These are phyloP conservation scores for Dendrolimus punctatus DNA, from an alignment of 1,140 invertebrate genomes.

Conservation along the genomic window DNA sequence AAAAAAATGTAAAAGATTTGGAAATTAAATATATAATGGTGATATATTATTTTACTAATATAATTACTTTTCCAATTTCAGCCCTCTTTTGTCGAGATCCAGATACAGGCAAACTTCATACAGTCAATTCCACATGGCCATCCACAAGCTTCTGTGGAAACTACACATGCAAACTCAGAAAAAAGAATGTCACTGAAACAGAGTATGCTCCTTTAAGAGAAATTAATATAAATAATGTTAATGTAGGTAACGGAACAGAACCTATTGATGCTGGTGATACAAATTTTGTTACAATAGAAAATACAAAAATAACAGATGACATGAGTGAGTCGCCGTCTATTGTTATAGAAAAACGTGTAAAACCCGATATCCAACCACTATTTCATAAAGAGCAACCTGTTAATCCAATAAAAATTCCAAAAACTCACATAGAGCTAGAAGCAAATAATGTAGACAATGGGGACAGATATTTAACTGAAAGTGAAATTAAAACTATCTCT, in stretches of 20 bases:
- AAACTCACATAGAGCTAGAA: constrained; percentile 7
- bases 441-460: constrained; percentile 11
- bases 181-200: constrained; percentile 31
- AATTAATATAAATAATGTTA: constrained; percentile 28
- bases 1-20: no score
- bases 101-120: constrained; percentile 48
- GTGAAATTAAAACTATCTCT: constrained; percentile 48
- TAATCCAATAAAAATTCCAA: not conserved
- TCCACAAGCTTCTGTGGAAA: constrained; percentile 60
- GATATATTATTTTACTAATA: no score
- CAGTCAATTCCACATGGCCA: constrained; percentile 56
- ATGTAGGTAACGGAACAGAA: not conserved
- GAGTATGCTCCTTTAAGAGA: constrained; percentile 29
- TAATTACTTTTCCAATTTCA: constrained; percentile 27
- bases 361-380: constrained; percentile 14
- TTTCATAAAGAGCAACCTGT: constrained; percentile 11
- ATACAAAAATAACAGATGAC: not conserved
- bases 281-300: constrained; percentile 2
- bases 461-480: constrained; percentile 49
- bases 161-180: constrained; percentile 56
- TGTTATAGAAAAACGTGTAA: constrained; percentile 8
- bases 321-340: constrained; percentile 1
- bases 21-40: no score
- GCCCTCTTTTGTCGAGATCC: constrained; percentile 60
- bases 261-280: not conserved